Evolutionary conservation across 2,113 vertebrate species (phyloP), one percentile per base, ranked within the genome.

Genomic region (Pitta sordida): DNA sequence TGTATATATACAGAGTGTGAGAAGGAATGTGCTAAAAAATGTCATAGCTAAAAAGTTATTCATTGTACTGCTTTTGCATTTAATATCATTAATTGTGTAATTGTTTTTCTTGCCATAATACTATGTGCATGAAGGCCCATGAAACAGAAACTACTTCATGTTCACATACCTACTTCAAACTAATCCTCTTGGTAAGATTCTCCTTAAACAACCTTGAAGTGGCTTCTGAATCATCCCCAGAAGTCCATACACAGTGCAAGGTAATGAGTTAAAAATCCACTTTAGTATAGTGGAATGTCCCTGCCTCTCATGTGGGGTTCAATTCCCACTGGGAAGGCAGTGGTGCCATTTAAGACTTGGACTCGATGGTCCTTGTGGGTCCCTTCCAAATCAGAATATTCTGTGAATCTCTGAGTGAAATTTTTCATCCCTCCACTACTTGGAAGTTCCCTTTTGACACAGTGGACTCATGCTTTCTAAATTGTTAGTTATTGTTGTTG

Each of bases 1-100:
- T 48, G 56, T 19, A 10, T 43, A 29, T 43, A 37, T 0, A 0
- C 7, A 20, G 3, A 36, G 4, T 7, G 12, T 52, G 30, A 63
- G 16, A 89, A 29, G n/a, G 14, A 83, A 68, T 4, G 5, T 36
- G 43, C 21, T 64, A 59, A 84, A 83, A 74, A 74, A 70, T 78
- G 11, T 34, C 34, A 34, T 2, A 59, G 20, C 24, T 63, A 16
- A 41, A 64, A 9, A 13, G 12, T 12, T 90, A 79, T 6, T 55
- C 36, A 63, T 67, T 51, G 39, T 39, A 68, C 3, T 8, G 5
- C 10, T 62, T 91, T 64, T 80, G 24, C 53, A 90, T 80, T 44
- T 30, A 24, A 24, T 73, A 37, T 18, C 34, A 79, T 29, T 37
- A 89, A 49, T 18, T 34, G 37, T 4, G 8, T 30, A 69, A 78